Evolutionary conservation across 2,797 vertebrate species (phyloP), one percentile per base, ranked within the genome.

Genomic region (Kryptolebias ocellatus): DNA sequence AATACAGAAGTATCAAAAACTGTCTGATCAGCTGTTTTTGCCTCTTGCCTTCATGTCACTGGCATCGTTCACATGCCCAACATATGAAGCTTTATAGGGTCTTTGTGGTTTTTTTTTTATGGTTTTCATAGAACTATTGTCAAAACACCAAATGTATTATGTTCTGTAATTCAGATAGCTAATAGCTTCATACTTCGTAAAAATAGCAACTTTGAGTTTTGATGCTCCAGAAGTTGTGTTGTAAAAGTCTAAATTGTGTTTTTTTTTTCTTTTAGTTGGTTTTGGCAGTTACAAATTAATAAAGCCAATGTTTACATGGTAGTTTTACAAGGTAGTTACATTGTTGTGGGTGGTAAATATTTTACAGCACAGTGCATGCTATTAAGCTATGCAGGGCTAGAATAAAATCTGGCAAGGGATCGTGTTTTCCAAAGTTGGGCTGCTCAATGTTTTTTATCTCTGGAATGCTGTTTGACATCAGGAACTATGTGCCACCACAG

Each of bases 21-120:
- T 46, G 61, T 69, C 50, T 67, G 54, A 72, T 76, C 79, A 75
- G 77, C 69, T 72, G 47, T 76, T 53, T 67, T 31, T 50, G 55
- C 39, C 44, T 64, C 53, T 72, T 1, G 0, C n/a, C 56, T 44
- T 51, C 57, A 45, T 80, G 75, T 74, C 79, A 70, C 46, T 74
- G 78, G 78, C 76, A 80, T 70, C 60, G 74, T 70, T 50, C 56
- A 45, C 54, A 54, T 20, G 52, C 53, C 46, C 39, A 42, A 64
- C 9, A 18, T n/a, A 2, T 5, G 2, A 34, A 69, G 45, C 42
- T 50, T 5, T 24, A 17, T 65, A 15, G 27, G 60, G 7, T 17
- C 1, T 3, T 2, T 55, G 4, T 12, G 10, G n/a, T n/a, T n/a
- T n/a, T 53, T 29, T 58, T 80, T n/a, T 18, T 16, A n/a, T 44